Evolutionary conservation across 1,140 invertebrate genomes (phyloP).

Genomic region (Papilio dardanus): DNA sequence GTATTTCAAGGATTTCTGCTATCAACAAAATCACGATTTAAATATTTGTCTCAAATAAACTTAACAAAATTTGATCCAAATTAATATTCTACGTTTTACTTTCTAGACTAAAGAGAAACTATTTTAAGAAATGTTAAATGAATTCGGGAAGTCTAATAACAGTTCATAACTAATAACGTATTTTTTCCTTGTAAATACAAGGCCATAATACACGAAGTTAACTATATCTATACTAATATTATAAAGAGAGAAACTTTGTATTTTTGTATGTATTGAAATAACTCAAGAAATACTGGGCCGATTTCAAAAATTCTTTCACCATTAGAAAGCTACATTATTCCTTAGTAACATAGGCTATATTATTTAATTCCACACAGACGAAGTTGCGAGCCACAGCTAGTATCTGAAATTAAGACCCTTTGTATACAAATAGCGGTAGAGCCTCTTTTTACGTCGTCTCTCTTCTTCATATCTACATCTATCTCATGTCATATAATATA

Average conservation of each 20-base stretch:
- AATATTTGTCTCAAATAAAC: slow-evolving; percentile 1
- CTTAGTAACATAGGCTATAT: background rate
- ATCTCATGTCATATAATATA: background rate
- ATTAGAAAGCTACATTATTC: background rate
- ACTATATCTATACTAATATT: background rate
- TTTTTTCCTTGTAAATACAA: background rate
- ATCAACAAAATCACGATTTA: background rate
- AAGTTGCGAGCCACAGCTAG: background rate
- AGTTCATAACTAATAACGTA: too few species aligned
- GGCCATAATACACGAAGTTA: background rate
- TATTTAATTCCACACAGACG: too few species aligned
- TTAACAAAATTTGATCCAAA: background rate
- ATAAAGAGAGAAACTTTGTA: background rate
- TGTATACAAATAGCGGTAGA: too few species aligned
- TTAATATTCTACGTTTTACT: background rate
- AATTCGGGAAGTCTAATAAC: background rate
- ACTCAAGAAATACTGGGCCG: too few species aligned
- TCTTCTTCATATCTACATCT: background rate
- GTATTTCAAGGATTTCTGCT: background rate
- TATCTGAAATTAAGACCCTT: background rate
- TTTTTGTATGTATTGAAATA: too few species aligned
- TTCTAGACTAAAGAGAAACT: background rate
- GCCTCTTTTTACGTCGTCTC: too few species aligned
- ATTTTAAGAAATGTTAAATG: background rate
- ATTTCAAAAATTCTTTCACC: too few species aligned